A percentile compares a stretch with the other conserved stretches of the same genome.
Evolutionary conservation across 2,888 invertebrate species (phyloP).

Genomic region (Troglohyphantes excavatus): DNA sequence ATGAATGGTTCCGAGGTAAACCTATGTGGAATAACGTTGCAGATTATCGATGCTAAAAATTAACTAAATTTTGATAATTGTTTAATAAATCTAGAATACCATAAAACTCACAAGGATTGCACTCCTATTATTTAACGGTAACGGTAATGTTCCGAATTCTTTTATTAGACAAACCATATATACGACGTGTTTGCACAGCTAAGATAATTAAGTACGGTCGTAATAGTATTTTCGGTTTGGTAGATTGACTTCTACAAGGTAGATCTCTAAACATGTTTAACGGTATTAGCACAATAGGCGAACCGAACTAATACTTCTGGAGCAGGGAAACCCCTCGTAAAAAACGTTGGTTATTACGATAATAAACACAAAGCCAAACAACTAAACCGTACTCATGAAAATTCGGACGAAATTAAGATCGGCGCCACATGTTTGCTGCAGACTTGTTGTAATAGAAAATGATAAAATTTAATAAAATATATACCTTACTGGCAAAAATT

Average conservation of each 20-base stretch:
- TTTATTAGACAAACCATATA: background rate
- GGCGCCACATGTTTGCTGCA: background rate
- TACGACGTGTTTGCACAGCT: constrained; percentile 16
- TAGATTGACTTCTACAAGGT: constrained; percentile 18
- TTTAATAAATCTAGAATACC: too few relatives aligned
- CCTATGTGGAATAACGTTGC: too few relatives aligned
- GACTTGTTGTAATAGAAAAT: background rate
- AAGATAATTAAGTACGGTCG: constrained; percentile 34
- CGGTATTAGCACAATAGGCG: constrained; percentile 63
- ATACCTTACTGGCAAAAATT: too few relatives aligned
- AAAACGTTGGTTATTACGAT: constrained; percentile 65
- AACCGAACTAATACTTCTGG: constrained; percentile 40
- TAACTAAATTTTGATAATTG: too few relatives aligned
- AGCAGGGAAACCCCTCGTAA: constrained; percentile 51
- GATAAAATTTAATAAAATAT: too few relatives aligned
- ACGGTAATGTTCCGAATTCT: background rate
- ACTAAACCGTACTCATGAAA: constrained; percentile 46
- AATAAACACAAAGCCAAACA: constrained; percentile 73
- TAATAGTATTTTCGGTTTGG: constrained; percentile 27
- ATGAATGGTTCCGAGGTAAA: too few relatives aligned
- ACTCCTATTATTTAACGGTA: background rate
- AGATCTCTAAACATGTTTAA: constrained; percentile 38
- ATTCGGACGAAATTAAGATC: constrained; percentile 48
- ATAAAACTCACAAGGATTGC: background rate
- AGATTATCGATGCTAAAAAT: too few relatives aligned